Conservation (phyloP, 2,797 vertebrate species). For the Erethizon dorsatum region DNA sequence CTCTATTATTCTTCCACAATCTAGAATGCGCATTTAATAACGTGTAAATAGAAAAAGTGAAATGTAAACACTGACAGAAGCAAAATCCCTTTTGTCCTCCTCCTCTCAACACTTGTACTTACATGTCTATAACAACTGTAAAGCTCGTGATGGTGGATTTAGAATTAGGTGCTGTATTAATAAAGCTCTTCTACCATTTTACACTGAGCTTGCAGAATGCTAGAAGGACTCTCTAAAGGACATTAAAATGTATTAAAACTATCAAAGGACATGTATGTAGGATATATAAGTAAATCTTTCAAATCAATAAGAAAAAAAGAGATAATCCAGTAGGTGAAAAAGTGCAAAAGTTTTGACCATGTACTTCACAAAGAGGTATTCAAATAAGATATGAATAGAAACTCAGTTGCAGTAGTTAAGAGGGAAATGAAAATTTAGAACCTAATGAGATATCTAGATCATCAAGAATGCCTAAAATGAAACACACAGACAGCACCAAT, state of each 20-base stretch:
- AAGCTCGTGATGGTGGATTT: not conserved
- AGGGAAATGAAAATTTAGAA: constrained; percentile 40
- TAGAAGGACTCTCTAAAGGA: not conserved
- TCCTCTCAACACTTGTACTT: not conserved
- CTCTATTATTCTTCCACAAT: constrained; percentile 2
- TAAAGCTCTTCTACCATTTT: constrained; percentile 15
- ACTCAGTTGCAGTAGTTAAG: not conserved
- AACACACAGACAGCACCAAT: not conserved
- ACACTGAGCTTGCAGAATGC: not conserved
- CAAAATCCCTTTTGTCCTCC: constrained; percentile 7
- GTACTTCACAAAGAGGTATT: not conserved
- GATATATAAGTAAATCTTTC: not conserved
- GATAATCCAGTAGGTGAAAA: not conserved
- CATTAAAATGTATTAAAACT: constrained; percentile 19
- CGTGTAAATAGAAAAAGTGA: constrained; percentile 44
- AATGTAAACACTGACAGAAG: not conserved
- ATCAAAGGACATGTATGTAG: constrained; percentile 13
- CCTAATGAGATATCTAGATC: not conserved
- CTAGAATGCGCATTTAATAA: not conserved
- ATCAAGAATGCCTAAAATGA: constrained; percentile 28
- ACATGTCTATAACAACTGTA: not conserved
- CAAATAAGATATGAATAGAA: not conserved
- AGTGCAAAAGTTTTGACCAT: not conserved
- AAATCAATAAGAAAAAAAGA: constrained; percentile 53
- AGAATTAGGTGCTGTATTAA: not conserved